Evolutionary conservation across 2,888 invertebrate genomes (phyloP).

Genomic region (Phorcus lineatus): DNA sequence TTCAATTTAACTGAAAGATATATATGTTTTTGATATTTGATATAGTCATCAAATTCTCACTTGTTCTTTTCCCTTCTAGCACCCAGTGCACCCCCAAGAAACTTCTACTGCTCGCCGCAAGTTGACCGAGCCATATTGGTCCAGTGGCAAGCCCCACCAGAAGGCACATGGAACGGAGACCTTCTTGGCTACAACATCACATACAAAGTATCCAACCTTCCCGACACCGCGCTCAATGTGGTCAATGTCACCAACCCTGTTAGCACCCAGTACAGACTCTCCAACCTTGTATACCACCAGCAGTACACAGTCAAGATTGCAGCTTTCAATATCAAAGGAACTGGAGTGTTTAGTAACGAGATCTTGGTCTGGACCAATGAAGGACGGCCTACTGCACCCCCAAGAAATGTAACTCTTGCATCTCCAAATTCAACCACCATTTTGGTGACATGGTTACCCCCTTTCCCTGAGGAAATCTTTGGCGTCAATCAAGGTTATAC

Average conservation of each 20-base stretch:
- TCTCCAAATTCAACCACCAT: slow-evolving; percentile 90
- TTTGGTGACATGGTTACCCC: slow-evolving; percentile 95
- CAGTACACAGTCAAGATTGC: slow-evolving; percentile 96
- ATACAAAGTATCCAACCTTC: slow-evolving; percentile 88
- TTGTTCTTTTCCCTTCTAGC: slow-evolving; percentile 79
- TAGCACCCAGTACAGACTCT: slow-evolving; percentile 84
- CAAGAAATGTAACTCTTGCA: slow-evolving; percentile 86
- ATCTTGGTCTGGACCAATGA: slow-evolving; percentile 96
- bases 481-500: slow-evolving; percentile 89
- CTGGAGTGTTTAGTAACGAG: slow-evolving; percentile 92
- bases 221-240: slow-evolving; percentile 78
- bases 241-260: slow-evolving; percentile 80
- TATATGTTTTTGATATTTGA: too few relatives aligned
- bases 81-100: slow-evolving; percentile 95
- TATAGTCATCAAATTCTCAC: too few relatives aligned
- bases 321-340: slow-evolving; percentile 96
- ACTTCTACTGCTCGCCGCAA: slow-evolving; percentile 94
- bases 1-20: too few relatives aligned
- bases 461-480: slow-evolving; percentile 97
- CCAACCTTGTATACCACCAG: slow-evolving; percentile 97
- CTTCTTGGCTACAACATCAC: slow-evolving; percentile 94
- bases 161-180: slow-evolving; percentile 95
- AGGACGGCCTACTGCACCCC: slow-evolving; percentile 94
- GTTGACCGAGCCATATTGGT: slow-evolving; percentile 96
- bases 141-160: slow-evolving; percentile 95